A percentile compares a stretch with the other conserved stretches of the same genome.
phyloP scores from a whole-genome alignment of 2,888 invertebrate genomes.

The Oithona nana region DNA sequence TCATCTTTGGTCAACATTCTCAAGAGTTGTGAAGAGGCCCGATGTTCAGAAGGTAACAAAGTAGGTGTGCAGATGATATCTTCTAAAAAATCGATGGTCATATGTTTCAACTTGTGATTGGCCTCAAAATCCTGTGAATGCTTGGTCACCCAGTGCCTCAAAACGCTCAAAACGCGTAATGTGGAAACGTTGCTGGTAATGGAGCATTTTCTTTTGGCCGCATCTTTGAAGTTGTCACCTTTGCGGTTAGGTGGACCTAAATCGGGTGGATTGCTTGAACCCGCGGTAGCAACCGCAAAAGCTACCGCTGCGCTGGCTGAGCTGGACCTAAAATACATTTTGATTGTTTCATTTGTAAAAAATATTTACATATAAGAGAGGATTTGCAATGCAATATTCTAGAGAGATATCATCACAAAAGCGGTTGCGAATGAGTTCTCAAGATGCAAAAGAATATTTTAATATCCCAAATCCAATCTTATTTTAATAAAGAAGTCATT shows the following conservation, averaged over 20 bases:
- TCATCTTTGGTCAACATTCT: slow-evolving; percentile 57
- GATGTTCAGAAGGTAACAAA: slow-evolving; percentile 61
- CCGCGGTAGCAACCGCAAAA: slow-evolving; percentile 76
- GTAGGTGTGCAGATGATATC: slow-evolving; percentile 67
- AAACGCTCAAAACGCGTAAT: slow-evolving; percentile 72
- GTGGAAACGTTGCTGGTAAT: slow-evolving; percentile 81
- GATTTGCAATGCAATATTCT: not conserved
- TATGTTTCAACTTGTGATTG: slow-evolving; percentile 47
- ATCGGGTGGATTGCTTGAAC: slow-evolving; percentile 59
- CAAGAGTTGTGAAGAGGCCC: slow-evolving; percentile 56
- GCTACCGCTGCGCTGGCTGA: slow-evolving; percentile 71
- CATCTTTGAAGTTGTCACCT: slow-evolving; percentile 2
- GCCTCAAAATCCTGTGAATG: slow-evolving; percentile 72
- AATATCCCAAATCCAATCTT: too few relatives aligned
- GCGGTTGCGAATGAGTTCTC: not conserved
- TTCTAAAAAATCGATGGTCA: slow-evolving; percentile 67
- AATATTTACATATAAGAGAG: not conserved
- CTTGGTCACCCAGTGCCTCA: slow-evolving; percentile 78
- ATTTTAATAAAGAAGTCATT: too few relatives aligned
- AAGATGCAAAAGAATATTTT: not conserved
- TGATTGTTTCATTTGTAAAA: slow-evolving; percentile 19
- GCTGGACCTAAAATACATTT: slow-evolving; percentile 52
- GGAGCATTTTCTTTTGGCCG: slow-evolving; percentile 40
- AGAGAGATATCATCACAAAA: not conserved
- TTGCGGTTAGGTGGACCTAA: slow-evolving; percentile 28